These are phyloP conservation scores for Galaxea fascicularis DNA, from an alignment of 92 coral and sea anemone species.

Conservation along the genomic window DNA sequence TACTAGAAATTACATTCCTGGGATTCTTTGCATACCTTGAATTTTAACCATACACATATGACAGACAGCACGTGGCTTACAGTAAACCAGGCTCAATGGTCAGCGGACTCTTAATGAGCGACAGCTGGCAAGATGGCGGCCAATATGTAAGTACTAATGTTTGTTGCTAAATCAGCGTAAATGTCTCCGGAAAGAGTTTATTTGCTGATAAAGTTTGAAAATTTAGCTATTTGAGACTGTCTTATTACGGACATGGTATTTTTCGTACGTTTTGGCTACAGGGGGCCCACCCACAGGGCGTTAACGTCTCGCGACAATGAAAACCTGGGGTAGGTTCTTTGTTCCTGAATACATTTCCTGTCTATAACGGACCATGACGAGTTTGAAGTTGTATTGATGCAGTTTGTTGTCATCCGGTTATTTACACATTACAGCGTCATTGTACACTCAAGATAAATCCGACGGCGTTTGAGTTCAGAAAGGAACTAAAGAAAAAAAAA, in stretches of 20 bases:
- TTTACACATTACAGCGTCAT: neutral
- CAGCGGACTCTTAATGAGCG: constrained; percentile 5
- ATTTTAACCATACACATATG: neutral
- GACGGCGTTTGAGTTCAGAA: neutral
- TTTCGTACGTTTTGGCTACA: neutral
- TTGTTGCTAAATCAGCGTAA: neutral
- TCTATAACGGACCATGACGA: constrained; percentile 14
- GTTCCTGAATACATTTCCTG: neutral
- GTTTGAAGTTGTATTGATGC: neutral
- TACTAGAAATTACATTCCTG: neutral
- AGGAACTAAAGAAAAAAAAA: neutral
- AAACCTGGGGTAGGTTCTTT: neutral
- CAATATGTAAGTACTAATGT: neutral
- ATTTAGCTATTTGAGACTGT: neutral
- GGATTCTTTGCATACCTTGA: neutral
- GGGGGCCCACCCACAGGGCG: constrained; percentile 11
- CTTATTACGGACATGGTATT: neutral
- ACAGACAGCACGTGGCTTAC: neutral
- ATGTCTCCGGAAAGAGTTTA: neutral
- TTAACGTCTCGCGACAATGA: neutral
- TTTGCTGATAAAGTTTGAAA: too few species aligned
- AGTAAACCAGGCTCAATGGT: neutral
- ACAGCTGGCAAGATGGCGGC: constrained; percentile 21
- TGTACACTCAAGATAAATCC: neutral
- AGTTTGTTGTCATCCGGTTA: constrained; percentile 5